A percentile compares a stretch with the other conserved stretches of the same genome.
Conservation (phyloP, 2,888 invertebrate genomes). For the Thysanoteuthis rhombus region DNA sequence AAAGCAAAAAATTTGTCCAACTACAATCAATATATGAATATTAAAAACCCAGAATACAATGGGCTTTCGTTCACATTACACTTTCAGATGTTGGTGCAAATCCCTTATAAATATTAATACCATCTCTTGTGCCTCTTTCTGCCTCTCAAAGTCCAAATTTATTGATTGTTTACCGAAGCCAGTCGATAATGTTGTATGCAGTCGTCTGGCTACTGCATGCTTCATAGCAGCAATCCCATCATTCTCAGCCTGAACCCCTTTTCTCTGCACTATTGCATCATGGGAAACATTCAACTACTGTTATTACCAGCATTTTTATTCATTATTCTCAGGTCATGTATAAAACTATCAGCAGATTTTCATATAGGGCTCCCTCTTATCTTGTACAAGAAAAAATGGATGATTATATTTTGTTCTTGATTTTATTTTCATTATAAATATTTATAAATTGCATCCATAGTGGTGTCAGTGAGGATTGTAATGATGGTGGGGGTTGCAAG, state of each 20-base stretch:
- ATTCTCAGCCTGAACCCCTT: neutral
- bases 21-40: constrained; percentile 18
- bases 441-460: no score
- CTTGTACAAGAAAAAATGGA: no score
- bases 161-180: neutral
- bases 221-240: neutral
- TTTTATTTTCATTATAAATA: no score
- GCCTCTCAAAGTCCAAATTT: neutral
- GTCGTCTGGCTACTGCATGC: constrained; percentile 12
- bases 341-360: neutral
- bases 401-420: no score
- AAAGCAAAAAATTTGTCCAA: neutral
- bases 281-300: neutral
- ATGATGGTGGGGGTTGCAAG: neutral
- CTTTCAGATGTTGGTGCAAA: neutral
- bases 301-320: neutral
- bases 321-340: neutral
- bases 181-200: neutral
- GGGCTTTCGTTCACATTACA: neutral
- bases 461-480: neutral
- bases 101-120: neutral
- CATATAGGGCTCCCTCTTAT: no score
- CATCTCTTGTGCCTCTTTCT: neutral
- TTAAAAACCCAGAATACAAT: constrained; percentile 19
- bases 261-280: neutral